Evolutionary conservation across 2,797 vertebrate genomes (phyloP).

Genomic region (Poeciliopsis turneri): DNA sequence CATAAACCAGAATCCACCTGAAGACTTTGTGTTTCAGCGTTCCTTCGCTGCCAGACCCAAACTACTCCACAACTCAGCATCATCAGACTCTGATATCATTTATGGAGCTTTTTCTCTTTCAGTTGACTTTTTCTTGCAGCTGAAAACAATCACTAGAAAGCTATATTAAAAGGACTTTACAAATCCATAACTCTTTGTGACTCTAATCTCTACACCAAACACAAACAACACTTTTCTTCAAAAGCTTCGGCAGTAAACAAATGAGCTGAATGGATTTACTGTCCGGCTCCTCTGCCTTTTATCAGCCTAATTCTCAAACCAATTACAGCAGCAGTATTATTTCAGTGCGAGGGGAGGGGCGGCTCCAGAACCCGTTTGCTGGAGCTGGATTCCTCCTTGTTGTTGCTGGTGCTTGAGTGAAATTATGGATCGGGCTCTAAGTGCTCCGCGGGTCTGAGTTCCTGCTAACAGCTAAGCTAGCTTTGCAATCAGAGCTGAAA

Average conservation of each 20-base stretch:
- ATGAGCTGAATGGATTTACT: conserved; percentile 68
- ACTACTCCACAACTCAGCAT: not conserved
- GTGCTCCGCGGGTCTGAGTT: conserved; percentile 60
- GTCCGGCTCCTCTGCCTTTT: conserved; percentile 51
- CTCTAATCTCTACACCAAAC: conserved; percentile 52
- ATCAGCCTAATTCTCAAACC: conserved; percentile 65
- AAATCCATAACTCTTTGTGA: conserved; percentile 61
- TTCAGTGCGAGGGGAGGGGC: conserved; percentile 51
- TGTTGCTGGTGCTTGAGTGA: conserved; percentile 60
- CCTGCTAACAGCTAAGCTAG: conserved; percentile 72
- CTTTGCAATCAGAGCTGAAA: conserved; percentile 62
- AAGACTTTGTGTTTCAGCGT: conserved; percentile 22
- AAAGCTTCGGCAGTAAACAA: conserved; percentile 54
- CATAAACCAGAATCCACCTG: too few relatives aligned
- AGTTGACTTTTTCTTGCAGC: conserved; percentile 14
- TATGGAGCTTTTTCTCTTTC: conserved; percentile 18
- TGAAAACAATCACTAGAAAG: conserved; percentile 47
- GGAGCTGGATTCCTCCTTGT: conserved; percentile 56
- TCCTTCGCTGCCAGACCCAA: not conserved
- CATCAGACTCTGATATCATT: conserved; percentile 17
- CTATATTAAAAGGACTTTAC: conserved; percentile 38
- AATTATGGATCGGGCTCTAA: conserved; percentile 66
- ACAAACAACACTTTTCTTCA: conserved; percentile 53
- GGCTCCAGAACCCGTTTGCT: conserved; percentile 60
- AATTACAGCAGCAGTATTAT: conserved; percentile 63